Percentiles rank a stretch among this genome's conserved stretches.
These are phyloP conservation scores for Acrobeloides nanus DNA, from an alignment of 2,888 invertebrate species.

Conservation along the genomic window DNA sequence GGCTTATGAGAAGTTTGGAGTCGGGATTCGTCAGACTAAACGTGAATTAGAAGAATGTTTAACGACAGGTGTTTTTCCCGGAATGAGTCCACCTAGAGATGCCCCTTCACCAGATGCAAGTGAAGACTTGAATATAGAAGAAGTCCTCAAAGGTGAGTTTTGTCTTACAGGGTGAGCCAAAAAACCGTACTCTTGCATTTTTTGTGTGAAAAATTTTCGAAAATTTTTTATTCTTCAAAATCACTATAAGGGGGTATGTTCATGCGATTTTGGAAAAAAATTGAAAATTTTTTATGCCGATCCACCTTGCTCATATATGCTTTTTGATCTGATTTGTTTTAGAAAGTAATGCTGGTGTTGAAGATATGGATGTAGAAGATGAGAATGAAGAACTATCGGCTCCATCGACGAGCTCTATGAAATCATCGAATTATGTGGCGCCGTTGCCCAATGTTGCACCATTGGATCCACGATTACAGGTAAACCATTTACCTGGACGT, in stretches of 20 bases:
- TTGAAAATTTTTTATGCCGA: too few relatives aligned
- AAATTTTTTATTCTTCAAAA: too few relatives aligned
- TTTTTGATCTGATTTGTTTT: too few relatives aligned
- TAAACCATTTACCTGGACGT: too few relatives aligned
- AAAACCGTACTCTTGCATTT: too few relatives aligned
- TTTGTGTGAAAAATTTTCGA: too few relatives aligned
- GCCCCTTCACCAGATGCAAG: constrained; percentile 29
- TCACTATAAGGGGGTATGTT: too few relatives aligned
- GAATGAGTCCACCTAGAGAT: constrained; percentile 35
- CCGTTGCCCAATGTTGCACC: constrained; percentile 5
- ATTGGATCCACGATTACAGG: constrained; percentile 12
- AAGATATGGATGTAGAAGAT: constrained; percentile 41
- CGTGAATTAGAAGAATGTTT: constrained; percentile 31
- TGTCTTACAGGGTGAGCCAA: too few relatives aligned
- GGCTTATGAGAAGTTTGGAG: constrained; percentile 26
- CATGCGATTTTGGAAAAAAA: too few relatives aligned
- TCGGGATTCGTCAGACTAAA: constrained; percentile 19
- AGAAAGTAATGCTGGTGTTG: constrained; percentile 11
- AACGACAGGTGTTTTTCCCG: constrained; percentile 34
- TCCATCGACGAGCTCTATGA: constrained; percentile 14
- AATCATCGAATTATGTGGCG: constrained; percentile 6
- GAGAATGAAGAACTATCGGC: too few relatives aligned
- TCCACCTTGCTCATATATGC: too few relatives aligned
- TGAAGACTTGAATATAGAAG: constrained; percentile 31
- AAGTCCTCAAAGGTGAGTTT: too few relatives aligned